Base-by-base conservation (phyloP, 23 tunicate species). In the Aplidium turbinatum region DNA sequence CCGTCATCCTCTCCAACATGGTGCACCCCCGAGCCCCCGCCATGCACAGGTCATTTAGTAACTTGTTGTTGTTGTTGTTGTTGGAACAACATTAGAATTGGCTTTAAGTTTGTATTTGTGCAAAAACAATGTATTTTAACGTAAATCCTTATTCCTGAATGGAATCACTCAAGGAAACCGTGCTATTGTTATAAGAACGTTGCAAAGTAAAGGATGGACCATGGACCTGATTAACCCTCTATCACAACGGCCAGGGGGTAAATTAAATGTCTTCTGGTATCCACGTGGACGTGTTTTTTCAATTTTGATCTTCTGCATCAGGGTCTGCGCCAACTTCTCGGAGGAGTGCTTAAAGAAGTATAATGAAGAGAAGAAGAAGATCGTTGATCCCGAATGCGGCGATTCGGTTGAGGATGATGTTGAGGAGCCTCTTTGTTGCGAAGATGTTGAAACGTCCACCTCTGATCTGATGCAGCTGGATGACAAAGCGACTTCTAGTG, bases 1-100 rank as follows among this genome's bases (percentile, higher is more conserved):
- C 57, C 26, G 40, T 38, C 1, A 62, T 65, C 31, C 42, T 81
- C 31, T 21, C 64, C 3, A 55, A 55, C 35, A 72, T 81, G 9
- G 42, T 62, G 6, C 78, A 65, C 4, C 87, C 87, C 0, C 63
- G 77, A 16, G 54, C 66, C 1, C 76, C 85, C 7, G 21, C 77
- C 3, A 30, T 80, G 33, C 75, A 80, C 46, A 80, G 85, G 84
- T 78, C 24, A 11, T 42, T 42, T n/a, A n/a, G n/a, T n/a, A n/a
- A n/a, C n/a, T n/a, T n/a, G n/a, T n/a, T n/a, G n/a, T n/a, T n/a
- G n/a, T n/a, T n/a, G n/a, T n/a, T n/a, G n/a, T n/a, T n/a, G n/a
- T n/a, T n/a, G n/a, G n/a, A n/a, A n/a, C n/a, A n/a, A n/a, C n/a
- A n/a, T n/a, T n/a, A n/a, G n/a, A n/a, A n/a, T n/a, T n/a, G n/a